Evolutionary conservation across 2,888 invertebrate genomes (phyloP), one percentile per base, ranked within the genome.

Genomic region (Xestoiulus laeticollis): DNA sequence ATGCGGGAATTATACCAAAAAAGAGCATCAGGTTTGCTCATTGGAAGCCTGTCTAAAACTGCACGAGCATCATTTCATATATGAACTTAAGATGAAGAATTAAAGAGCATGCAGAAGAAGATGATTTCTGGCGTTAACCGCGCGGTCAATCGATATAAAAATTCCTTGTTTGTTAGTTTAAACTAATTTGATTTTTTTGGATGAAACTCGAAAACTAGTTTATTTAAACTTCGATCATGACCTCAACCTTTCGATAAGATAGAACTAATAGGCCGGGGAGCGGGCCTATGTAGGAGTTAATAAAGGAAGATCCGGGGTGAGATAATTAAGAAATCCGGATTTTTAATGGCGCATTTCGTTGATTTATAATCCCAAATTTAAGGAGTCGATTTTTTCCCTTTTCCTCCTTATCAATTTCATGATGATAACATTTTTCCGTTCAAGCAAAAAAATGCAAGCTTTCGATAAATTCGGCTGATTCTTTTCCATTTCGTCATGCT

Each of bases 241-340:
- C 68, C 68, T 68, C 68, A 68, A 68, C 68, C 68, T 68, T 68
- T 68, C 26, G 68, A 68, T 68, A 68, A 68, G 68, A 68, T 68
- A 68, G 26, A 1, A 10, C 68, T 68, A 68, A 68, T 68, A 68
- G 68, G 68, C 68, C 68, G 68, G 68, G 68, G 68, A 68, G 68
- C 68, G 68, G 68, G 68, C n/a, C 68, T 68, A 68, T 68, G 68
- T 68, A 68, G 68, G 68, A 68, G 68, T 68, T 68, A 68, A 68
- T 68, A 68, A 68, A 68, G 68, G 68, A 68, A 68, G 68, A 68
- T 68, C 68, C 68, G 68, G 68, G 68, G 68, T 26, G 68, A 68
- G 68, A 68, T 68, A 68, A 26, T 68, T 68, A 26, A 68, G 68
- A 68, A 68, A 68, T 68, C 68, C 68, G 68, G 68, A 68, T 68